Percentiles rank a stretch among this genome's conserved stretches.
Evolutionary conservation across 2,888 invertebrate species (phyloP).

Genomic region (Gymnosoma rotundatum): DNA sequence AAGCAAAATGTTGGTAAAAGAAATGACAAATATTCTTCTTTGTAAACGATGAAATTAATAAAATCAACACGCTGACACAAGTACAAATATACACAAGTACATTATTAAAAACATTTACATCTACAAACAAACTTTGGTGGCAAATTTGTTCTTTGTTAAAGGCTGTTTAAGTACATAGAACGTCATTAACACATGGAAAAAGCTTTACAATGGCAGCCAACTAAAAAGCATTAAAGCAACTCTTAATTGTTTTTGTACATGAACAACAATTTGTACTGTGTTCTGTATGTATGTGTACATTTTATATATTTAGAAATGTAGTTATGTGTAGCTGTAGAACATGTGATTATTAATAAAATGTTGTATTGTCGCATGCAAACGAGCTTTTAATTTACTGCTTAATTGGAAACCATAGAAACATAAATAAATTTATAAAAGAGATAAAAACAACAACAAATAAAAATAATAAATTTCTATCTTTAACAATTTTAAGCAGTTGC

Average conservation of each 20-base stretch:
- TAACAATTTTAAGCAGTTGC: slow-evolving; percentile 50
- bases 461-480: slow-evolving; percentile 47
- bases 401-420: slow-evolving; percentile 68
- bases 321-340: neutral
- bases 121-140: neutral
- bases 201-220: slow-evolving; percentile 1
- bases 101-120: neutral
- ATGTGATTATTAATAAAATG: slow-evolving; percentile 8
- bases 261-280: neutral
- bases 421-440: slow-evolving; percentile 15
- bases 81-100: neutral
- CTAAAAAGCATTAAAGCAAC: slow-evolving; percentile 51
- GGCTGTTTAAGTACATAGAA: neutral
- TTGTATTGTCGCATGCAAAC: slow-evolving; percentile 62
- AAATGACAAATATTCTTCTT: slow-evolving; percentile 3
- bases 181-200: slow-evolving; percentile 26
- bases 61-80: slow-evolving; percentile 11
- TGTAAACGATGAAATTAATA: slow-evolving; percentile 14
- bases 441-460: neutral
- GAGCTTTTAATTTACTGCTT: slow-evolving; percentile 68
- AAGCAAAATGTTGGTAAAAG: slow-evolving; percentile 35
- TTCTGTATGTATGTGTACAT: neutral
- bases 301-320: neutral
- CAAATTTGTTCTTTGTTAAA: neutral
- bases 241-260: slow-evolving; percentile 33